Conservation (phyloP, 2,797 vertebrate species). For the Echeneis naucrates region DNA sequence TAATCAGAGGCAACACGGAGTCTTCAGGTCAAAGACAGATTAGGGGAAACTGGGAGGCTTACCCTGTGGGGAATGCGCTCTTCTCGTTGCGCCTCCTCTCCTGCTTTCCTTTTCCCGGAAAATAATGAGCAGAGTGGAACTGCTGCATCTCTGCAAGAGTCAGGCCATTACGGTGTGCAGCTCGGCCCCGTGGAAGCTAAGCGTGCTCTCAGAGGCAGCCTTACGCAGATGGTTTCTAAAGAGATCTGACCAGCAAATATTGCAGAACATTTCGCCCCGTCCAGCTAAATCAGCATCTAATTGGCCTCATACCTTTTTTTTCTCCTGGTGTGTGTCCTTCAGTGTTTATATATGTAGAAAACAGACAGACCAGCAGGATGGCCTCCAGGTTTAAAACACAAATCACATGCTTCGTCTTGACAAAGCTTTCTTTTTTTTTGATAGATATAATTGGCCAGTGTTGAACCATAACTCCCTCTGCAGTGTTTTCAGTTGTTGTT, state of each 20-base stretch:
- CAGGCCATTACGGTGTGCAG: background rate
- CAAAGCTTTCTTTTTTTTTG: conserved; percentile 19
- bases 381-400: conserved; percentile 18
- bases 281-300: conserved; percentile 66
- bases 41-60: conserved; percentile 38
- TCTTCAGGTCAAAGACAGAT: conserved; percentile 63
- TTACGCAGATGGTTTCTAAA: conserved; percentile 33
- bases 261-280: conserved; percentile 50
- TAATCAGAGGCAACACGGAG: conserved; percentile 43
- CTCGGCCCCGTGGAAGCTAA: conserved; percentile 42
- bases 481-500: background rate
- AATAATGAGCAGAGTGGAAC: conserved; percentile 58
- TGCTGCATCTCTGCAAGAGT: conserved; percentile 32
- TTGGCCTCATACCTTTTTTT: conserved; percentile 46
- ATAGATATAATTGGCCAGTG: conserved; percentile 9
- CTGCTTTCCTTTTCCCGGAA: conserved; percentile 43
- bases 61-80: conserved; percentile 32
- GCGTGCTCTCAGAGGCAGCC: conserved; percentile 26
- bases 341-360: conserved; percentile 8
- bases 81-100: background rate
- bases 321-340: background rate
- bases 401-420: conserved; percentile 9
- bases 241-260: conserved; percentile 50
- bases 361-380: conserved; percentile 21
- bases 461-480: background rate